phyloP scores from a whole-genome alignment of 2,113 vertebrate species.

The Polypterus senegalus region DNA sequence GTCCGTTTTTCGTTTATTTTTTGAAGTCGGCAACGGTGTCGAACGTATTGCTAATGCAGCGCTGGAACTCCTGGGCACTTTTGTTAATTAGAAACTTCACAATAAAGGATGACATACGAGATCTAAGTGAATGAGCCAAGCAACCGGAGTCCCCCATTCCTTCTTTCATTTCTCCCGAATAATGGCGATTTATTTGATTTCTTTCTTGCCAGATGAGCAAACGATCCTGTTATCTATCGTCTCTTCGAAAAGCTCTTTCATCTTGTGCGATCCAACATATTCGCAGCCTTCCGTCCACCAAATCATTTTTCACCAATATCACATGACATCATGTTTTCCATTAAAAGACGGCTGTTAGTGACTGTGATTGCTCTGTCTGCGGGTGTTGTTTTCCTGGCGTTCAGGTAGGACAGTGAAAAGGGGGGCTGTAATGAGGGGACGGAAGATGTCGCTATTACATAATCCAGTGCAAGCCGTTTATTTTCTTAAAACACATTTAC shows the following conservation, averaged over 20 bases:
- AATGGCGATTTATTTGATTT: too few relatives aligned
- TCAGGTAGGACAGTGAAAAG: conserved; percentile 29
- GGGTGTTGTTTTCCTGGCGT: conserved; percentile 23
- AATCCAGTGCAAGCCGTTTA: conserved; percentile 44
- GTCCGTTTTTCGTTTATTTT: too few relatives aligned
- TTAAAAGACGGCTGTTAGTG: not conserved
- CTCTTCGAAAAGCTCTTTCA: conserved; percentile 4
- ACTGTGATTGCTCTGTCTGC: not conserved
- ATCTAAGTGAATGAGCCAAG: too few relatives aligned
- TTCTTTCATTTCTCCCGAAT: too few relatives aligned
- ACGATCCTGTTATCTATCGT: not conserved
- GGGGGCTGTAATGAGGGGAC: conserved; percentile 31
- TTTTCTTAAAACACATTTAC: conserved; percentile 46
- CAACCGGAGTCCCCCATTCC: too few relatives aligned
- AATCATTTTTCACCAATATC: not conserved
- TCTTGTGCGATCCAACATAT: not conserved
- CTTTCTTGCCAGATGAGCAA: not conserved
- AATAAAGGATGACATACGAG: too few relatives aligned
- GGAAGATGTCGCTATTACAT: conserved; percentile 28
- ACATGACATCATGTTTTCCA: conserved; percentile 9
- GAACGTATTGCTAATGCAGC: too few relatives aligned
- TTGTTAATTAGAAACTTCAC: too few relatives aligned
- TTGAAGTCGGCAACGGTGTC: too few relatives aligned
- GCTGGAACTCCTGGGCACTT: too few relatives aligned
- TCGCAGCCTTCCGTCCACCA: not conserved